Percentiles rank a stretch among this genome's conserved stretches.
Conservation (phyloP, 2,888 invertebrate genomes). For the Polyommatus iphigenia region DNA sequence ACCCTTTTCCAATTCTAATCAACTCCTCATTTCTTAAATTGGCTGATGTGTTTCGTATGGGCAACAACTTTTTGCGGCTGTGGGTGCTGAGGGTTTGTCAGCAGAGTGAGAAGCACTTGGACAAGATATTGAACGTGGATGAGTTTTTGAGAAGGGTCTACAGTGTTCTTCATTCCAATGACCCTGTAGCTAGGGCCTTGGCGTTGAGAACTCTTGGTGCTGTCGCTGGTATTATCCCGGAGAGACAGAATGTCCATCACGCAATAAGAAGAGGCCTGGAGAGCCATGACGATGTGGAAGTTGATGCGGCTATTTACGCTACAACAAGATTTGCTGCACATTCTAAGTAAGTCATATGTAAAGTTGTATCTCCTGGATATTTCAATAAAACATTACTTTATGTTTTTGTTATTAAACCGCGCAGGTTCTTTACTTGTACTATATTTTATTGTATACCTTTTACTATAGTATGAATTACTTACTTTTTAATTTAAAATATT, state of each 20-base stretch:
- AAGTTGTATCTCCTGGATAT: too few relatives aligned
- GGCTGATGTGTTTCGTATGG: slow-evolving; percentile 94
- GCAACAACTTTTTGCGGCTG: slow-evolving; percentile 94
- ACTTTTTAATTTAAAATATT: too few relatives aligned
- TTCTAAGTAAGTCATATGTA: slow-evolving; percentile 84
- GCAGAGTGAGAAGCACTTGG: slow-evolving; percentile 96
- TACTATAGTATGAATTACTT: too few relatives aligned
- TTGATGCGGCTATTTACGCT: slow-evolving; percentile 97
- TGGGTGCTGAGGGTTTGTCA: slow-evolving; percentile 96
- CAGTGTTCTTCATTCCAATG: slow-evolving; percentile 97
- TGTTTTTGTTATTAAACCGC: not conserved
- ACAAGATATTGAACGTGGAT: slow-evolving; percentile 97
- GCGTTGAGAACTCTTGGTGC: slow-evolving; percentile 94
- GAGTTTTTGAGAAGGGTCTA: slow-evolving; percentile 92
- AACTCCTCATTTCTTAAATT: slow-evolving; percentile 97
- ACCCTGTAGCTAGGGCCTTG: slow-evolving; percentile 95
- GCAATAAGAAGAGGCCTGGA: slow-evolving; percentile 94
- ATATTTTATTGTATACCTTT: not conserved
- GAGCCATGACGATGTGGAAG: slow-evolving; percentile 97
- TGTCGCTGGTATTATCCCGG: slow-evolving; percentile 95
- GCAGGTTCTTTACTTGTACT: too few relatives aligned
- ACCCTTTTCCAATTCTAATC: slow-evolving; percentile 98
- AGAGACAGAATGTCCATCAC: slow-evolving; percentile 96
- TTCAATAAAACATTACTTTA: not conserved
- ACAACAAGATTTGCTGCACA: slow-evolving; percentile 96